These are phyloP conservation scores for Mormyrops boulengeri DNA, from an alignment of 2,797 vertebrate genomes.

Conservation along the genomic window DNA sequence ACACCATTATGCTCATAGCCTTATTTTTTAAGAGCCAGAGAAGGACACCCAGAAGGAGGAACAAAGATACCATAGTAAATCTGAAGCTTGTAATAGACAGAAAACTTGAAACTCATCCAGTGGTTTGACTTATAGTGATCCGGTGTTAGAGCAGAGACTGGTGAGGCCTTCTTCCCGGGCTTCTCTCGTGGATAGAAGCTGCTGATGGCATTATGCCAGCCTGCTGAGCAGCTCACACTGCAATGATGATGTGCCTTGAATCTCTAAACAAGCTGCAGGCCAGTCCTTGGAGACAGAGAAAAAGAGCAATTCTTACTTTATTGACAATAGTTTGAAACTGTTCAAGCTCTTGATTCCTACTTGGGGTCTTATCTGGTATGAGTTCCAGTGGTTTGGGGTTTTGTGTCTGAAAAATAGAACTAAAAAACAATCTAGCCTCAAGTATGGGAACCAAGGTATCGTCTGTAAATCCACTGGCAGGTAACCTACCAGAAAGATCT, in stretches of 20 bases:
- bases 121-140: neutral
- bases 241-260: neutral
- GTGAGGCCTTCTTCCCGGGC: too few relatives aligned
- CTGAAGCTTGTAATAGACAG: neutral
- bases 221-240: neutral
- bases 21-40: neutral
- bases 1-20: neutral
- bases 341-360: neutral
- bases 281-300: neutral
- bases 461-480: constrained; percentile 12
- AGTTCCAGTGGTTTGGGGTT: neutral
- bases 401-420: neutral
- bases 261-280: neutral
- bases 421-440: neutral
- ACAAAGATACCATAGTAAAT: neutral
- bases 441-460: neutral
- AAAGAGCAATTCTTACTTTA: neutral
- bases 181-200: neutral
- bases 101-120: neutral
- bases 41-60: neutral
- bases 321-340: neutral
- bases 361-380: neutral
- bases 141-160: neutral
- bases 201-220: neutral
- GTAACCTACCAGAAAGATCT: neutral